Evolutionary conservation across 53 echinoderm and acorn worm genomes (phyloP), one percentile per base, ranked within the genome.

Genomic region (Stichopus horrens): DNA sequence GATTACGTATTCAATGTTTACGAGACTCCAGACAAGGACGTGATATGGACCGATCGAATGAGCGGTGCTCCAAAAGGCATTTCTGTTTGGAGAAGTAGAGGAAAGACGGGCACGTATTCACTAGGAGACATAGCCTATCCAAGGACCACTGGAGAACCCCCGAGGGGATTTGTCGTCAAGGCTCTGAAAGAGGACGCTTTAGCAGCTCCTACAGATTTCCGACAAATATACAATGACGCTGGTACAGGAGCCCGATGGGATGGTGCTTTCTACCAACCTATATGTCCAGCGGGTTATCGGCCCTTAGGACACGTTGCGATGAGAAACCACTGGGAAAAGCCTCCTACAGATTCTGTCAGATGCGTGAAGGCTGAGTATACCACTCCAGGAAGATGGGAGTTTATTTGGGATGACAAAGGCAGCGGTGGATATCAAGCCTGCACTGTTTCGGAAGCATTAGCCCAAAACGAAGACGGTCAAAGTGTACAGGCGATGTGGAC

Each of bases 1-100:
- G 16, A 53, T 78, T 77, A 51, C 53, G 53, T 77, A 18, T 77
- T 77, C 54, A 77, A 52, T 54, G 53, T 77, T 77, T 77, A 77
- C 18, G 78, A 77, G 55, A 52, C 54, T 7, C 53, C 5, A 14
- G 78, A 78, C 51, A 78, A 16, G 23, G 83, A 83, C 60, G 83
- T 55, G 21, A 59, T 83, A 13, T 83, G 83, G 83, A 83, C 54
- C 57, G 83, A 83, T 55, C 83, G 83, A 22, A 56, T 54, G 8
- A 83, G 83, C 21, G 83, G 83, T 8, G 83, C 83, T 55, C 0
- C 4, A 20, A 57, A 23, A 0, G 83, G 56, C 57, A 58, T 83
- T 8, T 11, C 65, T 9, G 23, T 83, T 4, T 83, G 83, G 83
- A 55, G 83, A 58, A 83, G 83, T 21, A 83, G 58, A 59, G 83